Evolutionary conservation across 1,140 invertebrate genomes (phyloP), one percentile per base, ranked within the genome.

Genomic region (Maconellicoccus hirsutus): DNA sequence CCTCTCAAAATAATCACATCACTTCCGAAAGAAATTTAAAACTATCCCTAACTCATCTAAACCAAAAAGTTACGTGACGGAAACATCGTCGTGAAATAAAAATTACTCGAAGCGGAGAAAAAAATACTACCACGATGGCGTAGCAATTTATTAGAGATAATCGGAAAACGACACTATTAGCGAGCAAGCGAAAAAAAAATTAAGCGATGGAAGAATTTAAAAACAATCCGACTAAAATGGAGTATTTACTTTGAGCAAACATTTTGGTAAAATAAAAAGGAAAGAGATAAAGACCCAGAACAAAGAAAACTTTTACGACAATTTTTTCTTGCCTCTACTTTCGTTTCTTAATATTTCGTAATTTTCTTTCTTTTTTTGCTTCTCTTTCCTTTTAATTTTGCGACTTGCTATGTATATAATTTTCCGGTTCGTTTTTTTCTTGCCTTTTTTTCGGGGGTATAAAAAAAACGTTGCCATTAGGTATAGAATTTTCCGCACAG

Each of bases 371-470:
- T 16, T 66, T 26, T 66, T 26, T 66, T 26, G 61, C 10, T 26
- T 23, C 25, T 66, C 25, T 66, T 66, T 66, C 61, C 19, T 26
- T 26, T 66, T 26, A 26, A 66, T 66, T 66, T 66, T 22, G 21
- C 61, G 61, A 66, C 25, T 66, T 19, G 22, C 61, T 66, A 66
- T 66, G 61, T 25, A 66, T 66, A 66, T 66, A 66, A 66, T 66
- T 66, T 66, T 66, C 61, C 61, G 61, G 22, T 66, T 66, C 61
- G 61, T 66, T 66, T 66, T 66, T 66, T 16, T n/a, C n/a, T n/a
- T n/a, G n/a, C n/a, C n/a, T n/a, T n/a, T n/a, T n/a, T n/a, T n/a
- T n/a, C n/a, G n/a, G n/a, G n/a, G n/a, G n/a, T n/a, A n/a, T n/a
- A n/a, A 16, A 6, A 52, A 52, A 52, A 52, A 52, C 42, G 42